A percentile compares a stretch with the other conserved stretches of the same genome.
Evolutionary conservation across 2,113 vertebrate species (phyloP).

Genomic region (Mobula hypostoma): DNA sequence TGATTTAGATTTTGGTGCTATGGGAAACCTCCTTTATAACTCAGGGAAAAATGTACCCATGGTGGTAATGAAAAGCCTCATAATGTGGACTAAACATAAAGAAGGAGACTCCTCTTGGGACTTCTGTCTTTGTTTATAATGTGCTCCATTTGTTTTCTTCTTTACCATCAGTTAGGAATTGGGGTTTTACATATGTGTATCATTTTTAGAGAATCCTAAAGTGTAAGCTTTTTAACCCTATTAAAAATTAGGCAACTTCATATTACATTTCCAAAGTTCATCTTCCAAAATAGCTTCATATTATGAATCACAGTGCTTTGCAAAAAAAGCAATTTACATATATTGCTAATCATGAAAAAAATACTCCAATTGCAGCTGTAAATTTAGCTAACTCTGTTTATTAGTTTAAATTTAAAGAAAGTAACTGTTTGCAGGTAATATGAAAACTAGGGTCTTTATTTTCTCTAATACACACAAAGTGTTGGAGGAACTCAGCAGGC

Average conservation of each 20-base stretch:
- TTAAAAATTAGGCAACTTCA: neutral
- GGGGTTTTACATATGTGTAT: neutral
- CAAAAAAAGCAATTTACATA: constrained; percentile 46
- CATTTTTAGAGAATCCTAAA: neutral
- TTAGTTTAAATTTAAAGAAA: neutral
- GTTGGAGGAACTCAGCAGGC: too few species aligned
- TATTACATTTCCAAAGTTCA: neutral
- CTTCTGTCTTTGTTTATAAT: neutral
- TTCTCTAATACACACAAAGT: neutral
- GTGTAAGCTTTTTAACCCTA: neutral
- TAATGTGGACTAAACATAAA: neutral
- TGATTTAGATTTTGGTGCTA: constrained; percentile 92
- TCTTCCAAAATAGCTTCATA: neutral
- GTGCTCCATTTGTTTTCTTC: neutral
- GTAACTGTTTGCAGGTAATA: neutral
- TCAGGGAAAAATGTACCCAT: constrained; percentile 11
- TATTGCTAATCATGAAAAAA: constrained; percentile 47
- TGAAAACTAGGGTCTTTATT: neutral
- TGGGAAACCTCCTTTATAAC: constrained; percentile 47
- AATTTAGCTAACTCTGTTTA: neutral
- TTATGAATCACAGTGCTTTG: constrained; percentile 44
- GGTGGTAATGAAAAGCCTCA: neutral
- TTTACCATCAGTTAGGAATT: neutral
- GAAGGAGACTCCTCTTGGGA: neutral
- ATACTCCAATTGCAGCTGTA: constrained; percentile 39